These are phyloP conservation scores for Polyergus mexicanus DNA, from an alignment of 1,140 invertebrate genomes.

Conservation along the genomic window DNA sequence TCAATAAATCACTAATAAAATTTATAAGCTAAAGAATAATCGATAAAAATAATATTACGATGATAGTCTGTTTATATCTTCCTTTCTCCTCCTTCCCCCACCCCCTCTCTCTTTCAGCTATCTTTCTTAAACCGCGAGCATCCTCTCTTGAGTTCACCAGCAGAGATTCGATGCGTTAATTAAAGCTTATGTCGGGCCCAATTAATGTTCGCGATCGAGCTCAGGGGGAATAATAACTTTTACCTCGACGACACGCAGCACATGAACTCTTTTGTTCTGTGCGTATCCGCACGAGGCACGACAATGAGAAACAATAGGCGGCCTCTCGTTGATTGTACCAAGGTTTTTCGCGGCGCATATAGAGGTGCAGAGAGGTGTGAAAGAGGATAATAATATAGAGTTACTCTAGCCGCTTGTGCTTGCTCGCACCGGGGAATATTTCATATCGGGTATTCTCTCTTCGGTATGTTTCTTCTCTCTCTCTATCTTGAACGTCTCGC, in stretches of 20 bases:
- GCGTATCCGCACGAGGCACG: conserved; percentile 61
- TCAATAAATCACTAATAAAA: conserved; percentile 22
- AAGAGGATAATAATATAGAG: conserved; percentile 87
- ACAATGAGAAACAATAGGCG: conserved; percentile 80
- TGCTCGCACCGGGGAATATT: conserved; percentile 78
- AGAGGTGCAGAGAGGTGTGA: conserved; percentile 85
- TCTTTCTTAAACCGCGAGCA: neutral
- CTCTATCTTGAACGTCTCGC: conserved; percentile 52
- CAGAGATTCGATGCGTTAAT: conserved; percentile 80
- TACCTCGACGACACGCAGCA: neutral
- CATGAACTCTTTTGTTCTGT: neutral
- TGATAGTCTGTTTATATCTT: neutral
- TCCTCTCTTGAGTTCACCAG: conserved; percentile 10
- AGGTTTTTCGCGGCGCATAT: conserved; percentile 77
- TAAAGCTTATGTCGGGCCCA: conserved; percentile 78
- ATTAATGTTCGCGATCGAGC: conserved; percentile 77
- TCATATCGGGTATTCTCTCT: conserved; percentile 69
- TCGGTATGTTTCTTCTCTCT: conserved; percentile 54
- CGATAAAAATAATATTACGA: conserved; percentile 36
- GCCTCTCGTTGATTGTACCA: conserved; percentile 82
- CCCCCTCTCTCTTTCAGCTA: no score
- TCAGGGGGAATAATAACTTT: conserved; percentile 40
- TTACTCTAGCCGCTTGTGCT: conserved; percentile 75
- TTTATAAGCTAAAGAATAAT: conserved; percentile 22
- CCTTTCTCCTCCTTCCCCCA: no score